Conservation (phyloP, 2,888 invertebrate species). For the Euplagia quadripunctaria region DNA sequence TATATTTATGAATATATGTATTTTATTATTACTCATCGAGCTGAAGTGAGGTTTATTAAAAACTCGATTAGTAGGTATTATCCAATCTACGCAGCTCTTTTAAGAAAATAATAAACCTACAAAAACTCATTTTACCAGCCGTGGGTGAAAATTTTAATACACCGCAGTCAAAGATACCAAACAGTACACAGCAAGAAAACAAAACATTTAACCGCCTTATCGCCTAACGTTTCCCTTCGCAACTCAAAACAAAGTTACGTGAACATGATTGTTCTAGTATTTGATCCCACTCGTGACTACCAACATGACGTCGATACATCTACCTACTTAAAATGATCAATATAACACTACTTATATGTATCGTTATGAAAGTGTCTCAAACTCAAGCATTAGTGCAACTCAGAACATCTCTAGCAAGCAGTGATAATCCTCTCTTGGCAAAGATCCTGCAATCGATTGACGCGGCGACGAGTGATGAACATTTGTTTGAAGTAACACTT, state of each 20-base stretch:
- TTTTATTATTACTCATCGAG: neutral
- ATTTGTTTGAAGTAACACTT: conserved; percentile 70
- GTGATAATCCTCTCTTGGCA: conserved; percentile 64
- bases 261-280: conserved; percentile 65
- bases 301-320: conserved; percentile 68
- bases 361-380: conserved; percentile 41
- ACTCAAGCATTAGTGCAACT: conserved; percentile 51
- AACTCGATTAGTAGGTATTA: too few species aligned
- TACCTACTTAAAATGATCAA: conserved; percentile 68
- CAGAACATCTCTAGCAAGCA: conserved; percentile 43
- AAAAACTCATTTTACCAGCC: too few species aligned
- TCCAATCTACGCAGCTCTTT: too few species aligned
- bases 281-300: conserved; percentile 28
- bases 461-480: conserved; percentile 67
- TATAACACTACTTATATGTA: conserved; percentile 44
- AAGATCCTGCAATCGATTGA: conserved; percentile 73
- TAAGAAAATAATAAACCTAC: too few species aligned
- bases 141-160: too few species aligned
- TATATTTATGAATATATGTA: neutral
- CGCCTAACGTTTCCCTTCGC: conserved; percentile 34
- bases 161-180: neutral
- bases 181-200: conserved; percentile 23
- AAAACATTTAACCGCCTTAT: conserved; percentile 40
- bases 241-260: conserved; percentile 70
- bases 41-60: too few species aligned